A percentile compares a stretch with the other conserved stretches of the same genome.
These are phyloP conservation scores for Epinotia nisella DNA, from an alignment of 2,888 invertebrate species.

Conservation along the genomic window DNA sequence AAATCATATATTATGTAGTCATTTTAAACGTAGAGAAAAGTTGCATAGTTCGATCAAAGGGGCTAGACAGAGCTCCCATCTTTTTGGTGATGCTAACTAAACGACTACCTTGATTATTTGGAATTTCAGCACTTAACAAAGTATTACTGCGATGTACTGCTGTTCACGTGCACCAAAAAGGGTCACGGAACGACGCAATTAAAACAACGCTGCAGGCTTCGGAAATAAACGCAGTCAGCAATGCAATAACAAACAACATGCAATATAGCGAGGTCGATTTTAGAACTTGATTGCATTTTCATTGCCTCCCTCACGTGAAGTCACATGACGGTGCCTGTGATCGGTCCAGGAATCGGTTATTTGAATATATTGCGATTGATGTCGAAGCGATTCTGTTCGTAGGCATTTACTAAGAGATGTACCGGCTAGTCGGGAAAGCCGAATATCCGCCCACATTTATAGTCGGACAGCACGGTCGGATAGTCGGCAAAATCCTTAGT, in stretches of 20 bases:
- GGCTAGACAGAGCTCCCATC: no score
- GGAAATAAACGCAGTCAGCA: conserved; percentile 42
- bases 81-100: no score
- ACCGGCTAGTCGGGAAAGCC: no score
- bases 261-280: conserved; percentile 30
- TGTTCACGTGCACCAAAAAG: conserved; percentile 41
- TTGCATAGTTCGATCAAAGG: no score
- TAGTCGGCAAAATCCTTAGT: no score
- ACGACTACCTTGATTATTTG: neutral
- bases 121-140: neutral
- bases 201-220: conserved; percentile 29
- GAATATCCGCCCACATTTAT: no score
- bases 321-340: conserved; percentile 39
- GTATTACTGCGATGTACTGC: neutral
- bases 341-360: conserved; percentile 17
- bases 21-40: no score
- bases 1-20: no score
- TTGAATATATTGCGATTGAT: neutral
- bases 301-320: conserved; percentile 35
- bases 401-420: neutral
- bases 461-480: no score
- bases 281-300: conserved; percentile 45
- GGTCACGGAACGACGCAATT: conserved; percentile 46
- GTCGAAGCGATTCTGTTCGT: neutral
- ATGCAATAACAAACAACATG: conserved; percentile 41